These are phyloP conservation scores for Micromussa lordhowensis DNA, from an alignment of 92 coral and sea anemone species.

Conservation along the genomic window DNA sequence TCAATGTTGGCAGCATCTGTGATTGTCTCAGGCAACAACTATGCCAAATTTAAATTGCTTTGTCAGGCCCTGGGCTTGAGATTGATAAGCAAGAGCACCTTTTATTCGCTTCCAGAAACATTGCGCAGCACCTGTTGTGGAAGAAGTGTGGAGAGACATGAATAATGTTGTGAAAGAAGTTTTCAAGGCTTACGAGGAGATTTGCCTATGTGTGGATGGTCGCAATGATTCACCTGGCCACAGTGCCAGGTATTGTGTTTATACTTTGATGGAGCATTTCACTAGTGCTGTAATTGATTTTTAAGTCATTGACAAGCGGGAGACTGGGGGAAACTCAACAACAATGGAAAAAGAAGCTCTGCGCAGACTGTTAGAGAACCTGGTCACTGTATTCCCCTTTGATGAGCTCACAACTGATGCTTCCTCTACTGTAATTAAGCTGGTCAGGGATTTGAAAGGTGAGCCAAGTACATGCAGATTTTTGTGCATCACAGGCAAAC, in stretches of 20 bases:
- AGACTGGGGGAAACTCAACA: constrained; percentile 48
- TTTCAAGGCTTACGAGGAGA: not conserved
- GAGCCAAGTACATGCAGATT: too few species aligned
- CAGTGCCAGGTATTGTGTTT: constrained; percentile 24
- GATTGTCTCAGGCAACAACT: too few species aligned
- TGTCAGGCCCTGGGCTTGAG: not conserved
- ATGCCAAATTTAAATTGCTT: too few species aligned
- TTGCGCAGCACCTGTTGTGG: not conserved
- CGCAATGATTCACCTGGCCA: constrained; percentile 40
- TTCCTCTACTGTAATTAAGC: not conserved
- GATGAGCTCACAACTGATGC: constrained; percentile 21
- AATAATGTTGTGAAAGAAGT: not conserved
- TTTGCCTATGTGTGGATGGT: constrained; percentile 58
- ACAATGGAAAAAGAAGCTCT: constrained; percentile 53
- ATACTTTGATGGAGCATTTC: constrained; percentile 46
- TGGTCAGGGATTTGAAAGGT: constrained; percentile 24
- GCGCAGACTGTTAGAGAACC: constrained; percentile 17
- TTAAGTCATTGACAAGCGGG: constrained; percentile 46
- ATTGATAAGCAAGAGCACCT: not conserved
- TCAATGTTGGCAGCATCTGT: too few species aligned
- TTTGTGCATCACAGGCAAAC: too few species aligned
- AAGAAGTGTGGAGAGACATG: not conserved
- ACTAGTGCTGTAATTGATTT: constrained; percentile 35
- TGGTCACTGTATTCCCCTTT: not conserved
- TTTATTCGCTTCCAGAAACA: not conserved